These are phyloP conservation scores for Pherbina coryleti DNA, from an alignment of 2,888 invertebrate genomes.

Conservation along the genomic window DNA sequence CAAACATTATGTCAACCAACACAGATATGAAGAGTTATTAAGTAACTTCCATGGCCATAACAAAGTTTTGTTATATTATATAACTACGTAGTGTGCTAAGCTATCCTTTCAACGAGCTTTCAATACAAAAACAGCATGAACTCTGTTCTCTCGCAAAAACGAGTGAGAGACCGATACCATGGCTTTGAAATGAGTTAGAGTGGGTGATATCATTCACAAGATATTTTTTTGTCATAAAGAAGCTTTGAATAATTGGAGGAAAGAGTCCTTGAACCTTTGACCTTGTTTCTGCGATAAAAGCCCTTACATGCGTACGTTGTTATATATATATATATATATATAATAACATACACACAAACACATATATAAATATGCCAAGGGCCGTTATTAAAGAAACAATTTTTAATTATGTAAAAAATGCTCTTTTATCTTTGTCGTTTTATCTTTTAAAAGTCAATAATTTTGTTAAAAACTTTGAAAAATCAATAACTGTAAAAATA, in stretches of 20 bases:
- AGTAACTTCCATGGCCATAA: too few species aligned
- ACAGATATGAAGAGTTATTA: too few species aligned
- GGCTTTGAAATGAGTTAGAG: not conserved
- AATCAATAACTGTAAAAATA: not conserved
- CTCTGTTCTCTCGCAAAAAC: not conserved
- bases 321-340: too few species aligned
- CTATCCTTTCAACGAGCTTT: too few species aligned
- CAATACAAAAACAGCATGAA: not conserved
- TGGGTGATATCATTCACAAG: not conserved
- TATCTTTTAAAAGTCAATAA: not conserved
- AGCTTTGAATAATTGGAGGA: not conserved
- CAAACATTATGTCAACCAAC: too few species aligned
- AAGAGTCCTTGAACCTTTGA: slow-evolving; percentile 61
- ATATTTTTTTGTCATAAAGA: not conserved
- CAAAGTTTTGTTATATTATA: too few species aligned
- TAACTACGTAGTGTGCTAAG: too few species aligned
- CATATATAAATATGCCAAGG: not conserved
- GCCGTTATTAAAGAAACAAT: not conserved
- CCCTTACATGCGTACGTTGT: too few species aligned
- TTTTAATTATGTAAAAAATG: not conserved
- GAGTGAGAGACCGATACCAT: too few species aligned
- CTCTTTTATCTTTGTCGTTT: not conserved
- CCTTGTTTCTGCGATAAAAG: slow-evolving; percentile 49
- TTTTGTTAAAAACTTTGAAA: not conserved
- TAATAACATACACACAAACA: not conserved